Evolutionary conservation across 1,140 invertebrate genomes (phyloP), one percentile per base, ranked within the genome.

Genomic region (Fragariocoptes setiger): DNA sequence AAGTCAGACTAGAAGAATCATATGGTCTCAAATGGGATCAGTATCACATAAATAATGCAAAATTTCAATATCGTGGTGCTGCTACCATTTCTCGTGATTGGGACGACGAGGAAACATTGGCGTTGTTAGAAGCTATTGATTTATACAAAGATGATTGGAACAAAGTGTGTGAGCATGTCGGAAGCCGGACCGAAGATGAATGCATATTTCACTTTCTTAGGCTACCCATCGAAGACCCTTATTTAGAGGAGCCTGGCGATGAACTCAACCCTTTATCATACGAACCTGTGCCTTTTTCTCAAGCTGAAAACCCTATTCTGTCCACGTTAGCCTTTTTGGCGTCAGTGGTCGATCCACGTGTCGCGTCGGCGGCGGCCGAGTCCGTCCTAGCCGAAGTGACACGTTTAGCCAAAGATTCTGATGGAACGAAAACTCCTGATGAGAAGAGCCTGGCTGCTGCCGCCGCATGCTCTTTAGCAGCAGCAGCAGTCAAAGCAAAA

Each of bases 61-160:
- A 48, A 35, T 50, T 51, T 40, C 52, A 52, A 46, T 51, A 59
- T 36, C 61, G 60, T 43, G 55, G 54, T 17, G 53, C 75, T 20
- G 74, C 76, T 0, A 69, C 68, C 17, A 62, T 76, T 44, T 74
- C 78, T 0, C 65, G 86, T 18, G 88, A 95, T 51, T 99, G 92
- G 92, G 88, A 80, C 0, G 86, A 97, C 53, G 88, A 97, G 54
- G 92, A 99, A 62, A 95, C 88, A 0, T 63, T 99, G 13, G 59
- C 95, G 2, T 56, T 99, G 14, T 62, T 99, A 4, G 92, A 99
- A 57, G 92, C 73, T 3, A 58, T 99, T 41, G 92, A 99, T 61
- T 62, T 97, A 64, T 92, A 86, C 60, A 88, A 88, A 56, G 92
- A 99, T 60, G 92, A 99, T 59, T 99, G 92, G 92, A 99, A 99